phyloP scores from a whole-genome alignment of 92 coral and sea anemone species.

The Bergia sp. region DNA sequence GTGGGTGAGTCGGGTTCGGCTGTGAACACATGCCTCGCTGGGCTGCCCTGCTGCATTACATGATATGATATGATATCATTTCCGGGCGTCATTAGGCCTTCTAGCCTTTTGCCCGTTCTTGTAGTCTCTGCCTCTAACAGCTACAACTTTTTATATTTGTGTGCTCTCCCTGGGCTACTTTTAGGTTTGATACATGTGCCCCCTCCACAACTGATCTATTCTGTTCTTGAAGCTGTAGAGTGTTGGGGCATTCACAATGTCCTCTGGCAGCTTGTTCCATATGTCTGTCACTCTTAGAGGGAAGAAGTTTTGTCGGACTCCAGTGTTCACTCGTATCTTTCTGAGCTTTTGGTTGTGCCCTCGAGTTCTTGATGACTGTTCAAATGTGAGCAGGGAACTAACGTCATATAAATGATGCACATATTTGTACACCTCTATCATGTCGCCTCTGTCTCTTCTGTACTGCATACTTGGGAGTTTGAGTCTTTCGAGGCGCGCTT shows the following conservation, averaged over 20 bases:
- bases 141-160: neutral
- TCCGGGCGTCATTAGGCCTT: neutral
- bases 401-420: constrained; percentile 1
- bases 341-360: constrained; percentile 4
- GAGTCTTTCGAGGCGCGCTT: constrained; percentile 2
- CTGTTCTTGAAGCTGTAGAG: neutral
- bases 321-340: neutral
- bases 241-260: constrained; percentile 3
- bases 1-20: neutral
- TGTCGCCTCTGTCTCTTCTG: constrained; percentile 43
- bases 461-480: constrained; percentile 33
- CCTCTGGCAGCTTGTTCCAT: constrained; percentile 20
- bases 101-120: neutral
- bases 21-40: neutral
- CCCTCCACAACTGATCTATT: neutral
- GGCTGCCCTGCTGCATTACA: neutral
- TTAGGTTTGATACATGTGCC: neutral
- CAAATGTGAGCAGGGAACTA: neutral
- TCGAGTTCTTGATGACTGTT: neutral
- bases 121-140: neutral
- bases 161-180: neutral
- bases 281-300: neutral
- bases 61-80: neutral
- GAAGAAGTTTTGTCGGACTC: neutral
- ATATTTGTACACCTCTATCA: constrained; percentile 43